phyloP scores from a whole-genome alignment of 1,140 invertebrate genomes.

The Lordiphosa mommai region DNA sequence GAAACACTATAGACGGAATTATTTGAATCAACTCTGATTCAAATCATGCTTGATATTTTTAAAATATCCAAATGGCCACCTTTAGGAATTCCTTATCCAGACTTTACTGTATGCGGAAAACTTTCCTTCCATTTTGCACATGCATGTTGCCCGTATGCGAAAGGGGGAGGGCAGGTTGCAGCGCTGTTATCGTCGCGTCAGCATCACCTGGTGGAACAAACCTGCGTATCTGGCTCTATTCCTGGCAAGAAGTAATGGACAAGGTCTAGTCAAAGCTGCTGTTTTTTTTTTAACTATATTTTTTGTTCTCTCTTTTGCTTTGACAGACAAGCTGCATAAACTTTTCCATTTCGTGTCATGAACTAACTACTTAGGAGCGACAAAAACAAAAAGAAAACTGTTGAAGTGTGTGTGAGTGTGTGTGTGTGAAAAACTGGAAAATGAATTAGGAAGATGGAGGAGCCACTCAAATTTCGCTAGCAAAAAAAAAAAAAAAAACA shows the following conservation, averaged over 20 bases:
- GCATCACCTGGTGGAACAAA: slow-evolving; percentile 61
- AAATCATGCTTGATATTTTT: too few species aligned
- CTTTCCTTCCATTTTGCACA: slow-evolving; percentile 22
- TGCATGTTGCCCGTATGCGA: slow-evolving; percentile 45
- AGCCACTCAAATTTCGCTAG: slow-evolving; percentile 59
- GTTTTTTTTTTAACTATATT: not conserved
- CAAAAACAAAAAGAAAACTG: slow-evolving; percentile 11
- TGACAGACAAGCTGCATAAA: slow-evolving; percentile 42
- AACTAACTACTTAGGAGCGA: slow-evolving; percentile 22
- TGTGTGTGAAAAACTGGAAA: slow-evolving; percentile 19
- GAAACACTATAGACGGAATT: too few species aligned
- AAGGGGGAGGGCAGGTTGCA: not conserved
- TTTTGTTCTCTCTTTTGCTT: not conserved
- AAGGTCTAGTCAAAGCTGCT: slow-evolving; percentile 16
- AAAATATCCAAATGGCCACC: too few species aligned
- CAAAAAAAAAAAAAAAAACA: not conserved
- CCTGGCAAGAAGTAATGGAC: slow-evolving; percentile 27
- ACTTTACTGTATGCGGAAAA: slow-evolving; percentile 11
- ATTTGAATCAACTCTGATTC: too few species aligned
- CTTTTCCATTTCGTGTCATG: slow-evolving; percentile 46
- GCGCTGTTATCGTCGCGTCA: slow-evolving; percentile 57
- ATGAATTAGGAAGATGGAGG: slow-evolving; percentile 27
- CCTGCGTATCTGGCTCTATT: slow-evolving; percentile 18
- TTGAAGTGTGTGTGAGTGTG: slow-evolving; percentile 17
- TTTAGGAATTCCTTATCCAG: not conserved